These are phyloP conservation scores for Ceuthmochares aereus DNA, from an alignment of 2,113 vertebrate species.

Conservation along the genomic window DNA sequence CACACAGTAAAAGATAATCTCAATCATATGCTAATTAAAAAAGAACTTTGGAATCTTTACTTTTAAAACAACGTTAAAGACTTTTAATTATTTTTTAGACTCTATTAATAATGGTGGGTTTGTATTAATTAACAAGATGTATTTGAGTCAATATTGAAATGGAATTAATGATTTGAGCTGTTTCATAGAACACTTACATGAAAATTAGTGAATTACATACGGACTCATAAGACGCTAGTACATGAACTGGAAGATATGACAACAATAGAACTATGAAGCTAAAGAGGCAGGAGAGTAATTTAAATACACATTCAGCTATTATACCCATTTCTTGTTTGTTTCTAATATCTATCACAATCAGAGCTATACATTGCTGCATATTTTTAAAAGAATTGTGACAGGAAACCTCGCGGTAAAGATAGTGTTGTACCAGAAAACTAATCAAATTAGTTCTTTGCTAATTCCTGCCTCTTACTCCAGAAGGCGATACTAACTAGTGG, in stretches of 20 bases:
- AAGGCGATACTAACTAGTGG: background rate
- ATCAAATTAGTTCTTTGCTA: too few species aligned
- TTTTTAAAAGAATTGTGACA: background rate
- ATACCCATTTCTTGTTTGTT: background rate
- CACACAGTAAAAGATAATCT: background rate
- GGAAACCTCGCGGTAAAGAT: background rate
- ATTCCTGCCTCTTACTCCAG: background rate
- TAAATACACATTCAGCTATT: background rate
- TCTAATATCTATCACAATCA: background rate
- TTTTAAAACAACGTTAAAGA: background rate
- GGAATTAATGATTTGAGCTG: background rate
- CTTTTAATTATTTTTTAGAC: background rate
- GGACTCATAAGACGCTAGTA: background rate
- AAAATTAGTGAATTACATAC: background rate
- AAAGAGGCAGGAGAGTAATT: fast-evolving
- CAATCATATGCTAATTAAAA: background rate
- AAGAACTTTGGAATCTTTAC: background rate
- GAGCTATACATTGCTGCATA: background rate
- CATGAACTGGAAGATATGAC: background rate
- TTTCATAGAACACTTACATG: background rate
- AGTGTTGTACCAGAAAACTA: too few species aligned
- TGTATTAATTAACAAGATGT: background rate
- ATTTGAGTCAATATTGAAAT: background rate
- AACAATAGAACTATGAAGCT: too few species aligned
- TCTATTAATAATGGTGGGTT: background rate